Percentiles rank a stretch among this genome's conserved stretches.
These are phyloP conservation scores for Drosophila greeni DNA, from an alignment of 2,888 invertebrate genomes.

Conservation along the genomic window DNA sequence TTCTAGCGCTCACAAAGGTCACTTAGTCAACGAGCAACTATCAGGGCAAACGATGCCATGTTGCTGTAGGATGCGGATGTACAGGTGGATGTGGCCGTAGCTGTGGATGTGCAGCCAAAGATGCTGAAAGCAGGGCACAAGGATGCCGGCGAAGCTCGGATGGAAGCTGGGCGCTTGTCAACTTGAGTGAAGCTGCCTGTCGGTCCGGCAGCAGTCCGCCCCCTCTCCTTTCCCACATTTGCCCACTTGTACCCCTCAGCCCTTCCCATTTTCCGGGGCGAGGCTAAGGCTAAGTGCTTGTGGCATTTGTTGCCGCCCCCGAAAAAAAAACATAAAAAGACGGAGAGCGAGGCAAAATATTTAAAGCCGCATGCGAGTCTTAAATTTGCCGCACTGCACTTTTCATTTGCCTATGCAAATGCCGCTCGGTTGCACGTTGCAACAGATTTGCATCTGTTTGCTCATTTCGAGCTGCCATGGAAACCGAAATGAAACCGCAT, in stretches of 20 bases:
- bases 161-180: constrained; percentile 55
- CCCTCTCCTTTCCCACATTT: constrained; percentile 6
- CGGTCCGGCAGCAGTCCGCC: constrained; percentile 30
- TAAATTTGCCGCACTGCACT: constrained; percentile 38
- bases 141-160: constrained; percentile 22
- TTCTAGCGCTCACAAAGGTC: constrained; percentile 65
- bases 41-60: constrained; percentile 45
- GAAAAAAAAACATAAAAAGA: constrained; percentile 29
- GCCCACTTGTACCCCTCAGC: neutral
- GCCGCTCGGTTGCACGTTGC: constrained; percentile 27
- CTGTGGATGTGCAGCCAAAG: constrained; percentile 24
- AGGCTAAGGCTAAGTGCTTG: constrained; percentile 54
- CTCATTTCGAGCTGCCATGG: constrained; percentile 43
- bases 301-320: constrained; percentile 45
- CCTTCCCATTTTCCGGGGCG: constrained; percentile 10
- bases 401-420: constrained; percentile 48
- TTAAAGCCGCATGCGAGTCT: constrained; percentile 42
- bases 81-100: constrained; percentile 12
- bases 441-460: constrained; percentile 50
- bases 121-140: constrained; percentile 28
- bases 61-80: constrained; percentile 22
- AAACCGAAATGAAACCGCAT: constrained; percentile 57
- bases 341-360: constrained; percentile 15
- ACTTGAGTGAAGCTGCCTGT: constrained; percentile 53
- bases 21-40: constrained; percentile 64